Evolutionary conservation across 2,888 invertebrate genomes (phyloP).

Genomic region (Microplitis deprimator): DNA sequence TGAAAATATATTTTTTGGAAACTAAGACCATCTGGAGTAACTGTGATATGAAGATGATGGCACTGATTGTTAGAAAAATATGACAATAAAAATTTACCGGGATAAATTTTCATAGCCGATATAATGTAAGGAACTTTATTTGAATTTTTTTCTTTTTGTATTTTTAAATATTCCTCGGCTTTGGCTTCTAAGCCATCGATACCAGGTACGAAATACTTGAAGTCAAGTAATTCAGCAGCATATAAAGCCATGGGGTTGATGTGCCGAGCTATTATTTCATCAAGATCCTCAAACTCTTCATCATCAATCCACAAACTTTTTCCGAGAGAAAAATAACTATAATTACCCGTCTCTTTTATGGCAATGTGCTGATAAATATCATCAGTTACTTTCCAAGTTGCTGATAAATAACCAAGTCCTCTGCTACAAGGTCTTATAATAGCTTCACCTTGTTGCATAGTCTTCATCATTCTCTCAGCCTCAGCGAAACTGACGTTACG

Average conservation of each 20-base stretch:
- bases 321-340: slow-evolving; percentile 95
- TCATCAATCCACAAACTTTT: slow-evolving; percentile 87
- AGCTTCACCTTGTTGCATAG: slow-evolving; percentile 98
- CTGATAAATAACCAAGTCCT: slow-evolving; percentile 95
- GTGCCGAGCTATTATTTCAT: slow-evolving; percentile 98
- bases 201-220: slow-evolving; percentile 90
- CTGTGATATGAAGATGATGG: slow-evolving; percentile 92
- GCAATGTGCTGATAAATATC: slow-evolving; percentile 97
- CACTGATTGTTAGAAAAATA: slow-evolving; percentile 90
- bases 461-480: slow-evolving; percentile 90
- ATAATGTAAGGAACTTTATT: slow-evolving; percentile 92
- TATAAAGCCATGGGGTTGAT: slow-evolving; percentile 97
- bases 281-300: slow-evolving; percentile 98
- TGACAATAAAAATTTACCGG: slow-evolving; percentile 94
- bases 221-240: slow-evolving; percentile 90
- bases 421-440: slow-evolving; percentile 97
- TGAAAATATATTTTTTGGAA: slow-evolving; percentile 92
- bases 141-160: slow-evolving; percentile 90
- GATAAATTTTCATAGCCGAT: slow-evolving; percentile 87
- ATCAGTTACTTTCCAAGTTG: slow-evolving; percentile 98
- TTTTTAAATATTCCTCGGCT: slow-evolving; percentile 88
- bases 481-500: slow-evolving; percentile 95
- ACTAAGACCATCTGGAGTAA: slow-evolving; percentile 93
- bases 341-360: slow-evolving; percentile 96
- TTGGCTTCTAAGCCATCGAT: slow-evolving; percentile 87